These are phyloP conservation scores for Pipistrellus pygmaeus DNA, from an alignment of 2,797 vertebrate species.

Conservation along the genomic window DNA sequence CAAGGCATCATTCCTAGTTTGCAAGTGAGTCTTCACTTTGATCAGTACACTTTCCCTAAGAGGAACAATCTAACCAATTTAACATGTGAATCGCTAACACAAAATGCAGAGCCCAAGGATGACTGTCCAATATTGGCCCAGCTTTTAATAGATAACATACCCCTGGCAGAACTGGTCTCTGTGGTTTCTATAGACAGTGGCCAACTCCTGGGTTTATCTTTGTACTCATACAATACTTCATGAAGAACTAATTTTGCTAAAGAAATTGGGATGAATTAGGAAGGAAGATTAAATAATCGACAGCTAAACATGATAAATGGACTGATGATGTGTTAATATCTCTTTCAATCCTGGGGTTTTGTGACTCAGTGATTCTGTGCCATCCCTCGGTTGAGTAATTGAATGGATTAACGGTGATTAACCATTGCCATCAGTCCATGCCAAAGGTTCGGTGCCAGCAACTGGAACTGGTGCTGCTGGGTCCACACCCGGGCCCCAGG, in stretches of 20 bases:
- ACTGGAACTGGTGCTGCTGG: neutral
- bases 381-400: neutral
- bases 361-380: neutral
- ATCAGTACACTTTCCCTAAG: neutral
- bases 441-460: conserved; percentile 34
- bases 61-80: neutral
- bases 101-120: neutral
- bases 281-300: neutral
- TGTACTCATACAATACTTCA: neutral
- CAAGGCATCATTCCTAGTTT: neutral
- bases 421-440: neutral
- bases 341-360: neutral
- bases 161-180: neutral
- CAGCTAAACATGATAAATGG: neutral
- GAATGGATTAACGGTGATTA: neutral
- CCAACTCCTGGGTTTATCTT: neutral
- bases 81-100: neutral
- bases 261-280: neutral
- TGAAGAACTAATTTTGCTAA: neutral
- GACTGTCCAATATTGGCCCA: neutral
- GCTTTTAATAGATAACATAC: neutral
- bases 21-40: neutral
- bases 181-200: neutral
- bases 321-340: neutral
- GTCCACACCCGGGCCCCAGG: neutral